Base-by-base conservation (phyloP, 1,140 invertebrate species). In the Monomorium pharaonis region DNA sequence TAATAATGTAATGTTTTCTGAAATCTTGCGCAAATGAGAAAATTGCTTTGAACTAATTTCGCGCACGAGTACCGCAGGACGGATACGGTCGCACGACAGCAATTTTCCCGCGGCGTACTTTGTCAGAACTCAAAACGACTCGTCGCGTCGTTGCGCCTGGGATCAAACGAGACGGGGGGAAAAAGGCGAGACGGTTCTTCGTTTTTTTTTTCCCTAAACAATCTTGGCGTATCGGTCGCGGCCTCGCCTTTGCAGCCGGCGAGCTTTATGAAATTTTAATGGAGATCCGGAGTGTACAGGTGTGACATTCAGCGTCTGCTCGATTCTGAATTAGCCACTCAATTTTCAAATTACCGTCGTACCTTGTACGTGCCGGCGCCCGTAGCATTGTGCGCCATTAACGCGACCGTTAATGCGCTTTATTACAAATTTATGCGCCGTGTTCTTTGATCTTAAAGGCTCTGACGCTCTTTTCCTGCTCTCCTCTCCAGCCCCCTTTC, bases 381-480 rank as follows among this genome's bases (percentile, higher is more conserved):
- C 58, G 16, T 72, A 37, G 49, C 24, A 30, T 76, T 44, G 24
- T 72, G 24, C 49, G 16, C 81, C 86, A 87, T 92, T 89, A 89
- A 89, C 76, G 51, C 67, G 84, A 84, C 90, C 91, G 85, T 93
- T 92, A 92, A 91, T 90, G 87, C 86, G 86, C 87, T 86, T 91
- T 90, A 92, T 88, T 86, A 81, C 85, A 65, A 92, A 92, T 91
- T 92, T 92, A 93, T 92, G 77, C 89, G 49, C 58, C 78, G 77
- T 63, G 51, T 76, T 60, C 72, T 81, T 70, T 78, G 86, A 62
- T 87, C 65, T 88, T 86, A 75, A 63, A 70, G 42, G n/a, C 84
- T 63, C 56, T n/a, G 75, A 42, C 83, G 47, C 47, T 75, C 81
- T 33, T 47, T 67, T 12, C n/a, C 75, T 37, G 16, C 67, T 44